A percentile compares a stretch with the other conserved stretches of the same genome.
phyloP scores from a whole-genome alignment of 2,113 vertebrate species.

The Phylloscopus whistleri region DNA sequence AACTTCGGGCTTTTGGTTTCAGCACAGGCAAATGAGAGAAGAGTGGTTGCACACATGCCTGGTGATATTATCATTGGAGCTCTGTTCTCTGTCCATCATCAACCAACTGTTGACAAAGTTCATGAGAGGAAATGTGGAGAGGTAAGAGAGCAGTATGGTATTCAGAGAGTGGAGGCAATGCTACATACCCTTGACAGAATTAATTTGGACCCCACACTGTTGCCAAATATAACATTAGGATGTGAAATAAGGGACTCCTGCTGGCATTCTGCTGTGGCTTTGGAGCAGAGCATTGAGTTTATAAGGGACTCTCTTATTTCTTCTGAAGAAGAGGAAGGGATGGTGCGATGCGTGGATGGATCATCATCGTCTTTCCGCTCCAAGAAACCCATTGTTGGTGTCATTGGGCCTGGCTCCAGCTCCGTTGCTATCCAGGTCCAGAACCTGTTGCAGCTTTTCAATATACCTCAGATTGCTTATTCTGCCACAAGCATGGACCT shows the following conservation, averaged over 20 bases:
- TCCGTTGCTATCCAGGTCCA: constrained; percentile 99
- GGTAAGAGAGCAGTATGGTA: constrained; percentile 96
- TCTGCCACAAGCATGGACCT: constrained; percentile 99
- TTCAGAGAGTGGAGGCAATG: constrained; percentile 98
- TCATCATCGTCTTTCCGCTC: constrained; percentile 84
- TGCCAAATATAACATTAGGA: constrained; percentile 93
- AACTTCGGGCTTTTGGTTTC: constrained; percentile 67
- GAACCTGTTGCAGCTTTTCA: constrained; percentile 97
- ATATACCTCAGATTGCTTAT: constrained; percentile 99
- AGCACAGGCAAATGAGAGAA: constrained; percentile 86
- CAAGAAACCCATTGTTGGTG: constrained; percentile 97
- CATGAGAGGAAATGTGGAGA: constrained; percentile 96
- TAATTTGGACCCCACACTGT: constrained; percentile 85
- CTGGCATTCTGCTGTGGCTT: constrained; percentile 96
- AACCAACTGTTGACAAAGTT: constrained; percentile 95
- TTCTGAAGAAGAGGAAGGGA: constrained; percentile 87
- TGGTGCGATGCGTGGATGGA: constrained; percentile 86
- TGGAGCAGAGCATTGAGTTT: constrained; percentile 98
- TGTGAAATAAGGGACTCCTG: constrained; percentile 98
- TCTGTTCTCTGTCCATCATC: constrained; percentile 96
- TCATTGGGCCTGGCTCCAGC: constrained; percentile 97
- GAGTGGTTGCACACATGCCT: constrained; percentile 91
- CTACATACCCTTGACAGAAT: constrained; percentile 94
- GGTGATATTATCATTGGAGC: constrained; percentile 98
- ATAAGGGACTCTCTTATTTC: constrained; percentile 96